phyloP scores from a whole-genome alignment of 1,140 invertebrate genomes.

The Drosophila arawakana region DNA sequence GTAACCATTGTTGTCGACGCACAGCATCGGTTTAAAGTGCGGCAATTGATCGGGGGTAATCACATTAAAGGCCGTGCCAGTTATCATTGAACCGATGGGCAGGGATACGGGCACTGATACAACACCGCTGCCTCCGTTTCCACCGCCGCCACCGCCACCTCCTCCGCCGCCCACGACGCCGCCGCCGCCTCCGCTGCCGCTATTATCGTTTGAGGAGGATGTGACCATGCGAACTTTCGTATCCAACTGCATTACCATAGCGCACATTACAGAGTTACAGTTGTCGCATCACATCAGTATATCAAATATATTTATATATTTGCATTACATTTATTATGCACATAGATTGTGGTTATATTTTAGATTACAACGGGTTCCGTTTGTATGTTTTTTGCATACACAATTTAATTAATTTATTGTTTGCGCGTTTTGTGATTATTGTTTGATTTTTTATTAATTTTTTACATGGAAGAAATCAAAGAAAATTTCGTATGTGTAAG shows the following conservation, averaged over 20 bases:
- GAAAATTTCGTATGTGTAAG: conserved; percentile 82
- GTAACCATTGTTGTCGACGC: conserved; percentile 92
- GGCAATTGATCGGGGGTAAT: conserved; percentile 93
- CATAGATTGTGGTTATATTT: too few species aligned
- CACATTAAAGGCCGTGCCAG: conserved; percentile 92
- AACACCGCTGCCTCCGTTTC: conserved; percentile 53
- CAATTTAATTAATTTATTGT: conserved; percentile 10
- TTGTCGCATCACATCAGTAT: background rate
- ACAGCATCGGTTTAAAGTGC: conserved; percentile 92
- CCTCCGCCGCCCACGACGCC: conserved; percentile 67
- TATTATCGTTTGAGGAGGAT: conserved; percentile 80
- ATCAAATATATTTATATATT: too few species aligned
- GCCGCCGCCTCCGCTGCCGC: conserved; percentile 71
- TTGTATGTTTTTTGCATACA: conserved; percentile 9
- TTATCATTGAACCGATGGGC: conserved; percentile 92
- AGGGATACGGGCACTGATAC: conserved; percentile 87
- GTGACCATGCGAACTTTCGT: conserved; percentile 83
- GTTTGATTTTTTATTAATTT: conserved; percentile 31
- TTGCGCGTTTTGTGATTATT: conserved; percentile 4
- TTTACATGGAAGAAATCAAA: conserved; percentile 67
- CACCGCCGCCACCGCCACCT: conserved; percentile 39
- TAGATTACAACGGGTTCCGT: too few species aligned
- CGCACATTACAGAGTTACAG: conserved; percentile 68
- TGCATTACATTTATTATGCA: too few species aligned
- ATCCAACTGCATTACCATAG: conserved; percentile 83